These are phyloP conservation scores for Alosa alosa DNA, from an alignment of 2,113 vertebrate species.

Conservation along the genomic window DNA sequence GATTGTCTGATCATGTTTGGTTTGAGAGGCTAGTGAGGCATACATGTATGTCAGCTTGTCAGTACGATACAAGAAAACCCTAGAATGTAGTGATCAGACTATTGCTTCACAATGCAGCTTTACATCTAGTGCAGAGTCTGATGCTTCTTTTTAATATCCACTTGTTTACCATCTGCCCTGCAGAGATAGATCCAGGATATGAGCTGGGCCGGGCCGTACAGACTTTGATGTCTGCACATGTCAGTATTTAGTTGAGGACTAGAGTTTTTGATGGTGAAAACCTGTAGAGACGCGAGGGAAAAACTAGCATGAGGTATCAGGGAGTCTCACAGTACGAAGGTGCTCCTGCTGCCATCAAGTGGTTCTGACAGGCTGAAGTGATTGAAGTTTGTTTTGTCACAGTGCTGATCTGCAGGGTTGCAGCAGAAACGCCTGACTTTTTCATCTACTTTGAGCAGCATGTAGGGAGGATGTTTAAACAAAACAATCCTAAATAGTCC, in stretches of 20 bases:
- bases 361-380: not conserved
- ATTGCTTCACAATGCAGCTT: not conserved
- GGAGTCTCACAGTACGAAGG: not conserved
- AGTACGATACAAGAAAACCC: not conserved
- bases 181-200: not conserved
- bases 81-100: not conserved
- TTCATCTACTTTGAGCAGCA: not conserved
- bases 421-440: not conserved
- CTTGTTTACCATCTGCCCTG: not conserved
- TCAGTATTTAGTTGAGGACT: not conserved
- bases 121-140: not conserved
- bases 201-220: not conserved
- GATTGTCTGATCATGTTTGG: not conserved
- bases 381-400: not conserved
- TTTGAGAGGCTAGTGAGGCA: not conserved
- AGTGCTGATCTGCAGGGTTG: not conserved
- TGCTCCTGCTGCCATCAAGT: not conserved
- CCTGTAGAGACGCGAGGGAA: not conserved
- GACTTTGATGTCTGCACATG: not conserved
- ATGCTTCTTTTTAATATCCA: not conserved
- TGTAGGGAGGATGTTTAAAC: not conserved
- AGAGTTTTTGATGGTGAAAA: not conserved
- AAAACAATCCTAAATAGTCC: not conserved
- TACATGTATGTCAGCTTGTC: not conserved
- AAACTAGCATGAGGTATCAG: not conserved